These are phyloP conservation scores for Labeo rohita DNA, from an alignment of 2,113 vertebrate genomes.

Conservation along the genomic window DNA sequence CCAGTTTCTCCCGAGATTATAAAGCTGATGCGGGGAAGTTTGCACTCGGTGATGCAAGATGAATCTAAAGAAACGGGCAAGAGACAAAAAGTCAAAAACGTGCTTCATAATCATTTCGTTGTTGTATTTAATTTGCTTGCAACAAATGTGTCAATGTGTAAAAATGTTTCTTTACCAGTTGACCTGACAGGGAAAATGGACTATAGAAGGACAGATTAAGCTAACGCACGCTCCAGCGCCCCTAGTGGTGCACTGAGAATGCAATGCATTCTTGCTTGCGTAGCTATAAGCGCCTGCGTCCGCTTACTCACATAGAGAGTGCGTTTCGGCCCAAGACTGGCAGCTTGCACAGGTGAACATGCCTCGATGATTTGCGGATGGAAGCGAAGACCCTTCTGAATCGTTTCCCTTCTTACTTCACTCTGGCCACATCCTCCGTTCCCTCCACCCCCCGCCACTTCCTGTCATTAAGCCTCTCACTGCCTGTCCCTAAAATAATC, in stretches of 20 bases:
- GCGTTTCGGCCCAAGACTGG: background rate
- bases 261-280: background rate
- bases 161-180: background rate
- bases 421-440: slow-evolving; percentile 62
- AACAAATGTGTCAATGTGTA: no score
- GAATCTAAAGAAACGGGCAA: background rate
- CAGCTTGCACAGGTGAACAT: slow-evolving; percentile 41
- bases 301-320: background rate
- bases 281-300: background rate
- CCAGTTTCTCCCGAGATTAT: background rate
- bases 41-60: background rate
- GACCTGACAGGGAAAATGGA: background rate
- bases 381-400: slow-evolving; percentile 50
- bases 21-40: background rate
- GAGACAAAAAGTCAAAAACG: background rate
- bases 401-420: slow-evolving; percentile 41
- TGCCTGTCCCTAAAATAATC: slow-evolving; percentile 71
- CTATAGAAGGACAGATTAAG: background rate
- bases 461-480: slow-evolving; percentile 74
- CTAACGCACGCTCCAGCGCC: background rate
- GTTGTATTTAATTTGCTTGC: no score
- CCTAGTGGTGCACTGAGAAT: background rate
- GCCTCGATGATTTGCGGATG: slow-evolving; percentile 70
- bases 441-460: slow-evolving; percentile 46
- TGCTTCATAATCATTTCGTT: no score